phyloP scores from a whole-genome alignment of 1,140 invertebrate genomes.

The Pogonomyrmex barbatus region DNA sequence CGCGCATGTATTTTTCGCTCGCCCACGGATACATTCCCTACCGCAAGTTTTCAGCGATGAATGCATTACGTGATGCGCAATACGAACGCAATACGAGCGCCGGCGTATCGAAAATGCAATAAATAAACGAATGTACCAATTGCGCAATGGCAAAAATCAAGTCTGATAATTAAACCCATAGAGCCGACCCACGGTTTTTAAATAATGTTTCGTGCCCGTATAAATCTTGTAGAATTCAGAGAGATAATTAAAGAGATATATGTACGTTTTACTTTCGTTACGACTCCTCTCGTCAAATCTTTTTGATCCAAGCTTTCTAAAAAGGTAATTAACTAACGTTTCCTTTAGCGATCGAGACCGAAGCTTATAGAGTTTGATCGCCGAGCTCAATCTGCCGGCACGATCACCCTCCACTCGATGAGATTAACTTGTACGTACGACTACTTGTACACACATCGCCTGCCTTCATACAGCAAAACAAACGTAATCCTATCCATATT shows the following conservation, averaged over 20 bases:
- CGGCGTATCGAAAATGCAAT: slow-evolving; percentile 46
- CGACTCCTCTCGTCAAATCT: no score
- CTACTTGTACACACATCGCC: background rate
- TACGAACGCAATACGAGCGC: slow-evolving; percentile 5
- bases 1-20: slow-evolving; percentile 29
- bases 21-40: slow-evolving; percentile 22
- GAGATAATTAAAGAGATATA: background rate
- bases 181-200: slow-evolving; percentile 1
- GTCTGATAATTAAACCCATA: slow-evolving; percentile 44
- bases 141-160: slow-evolving; percentile 28
- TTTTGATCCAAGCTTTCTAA: background rate
- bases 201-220: background rate
- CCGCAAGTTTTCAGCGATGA: slow-evolving; percentile 59
- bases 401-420: background rate
- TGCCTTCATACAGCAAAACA: slow-evolving; percentile 33
- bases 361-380: background rate
- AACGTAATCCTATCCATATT: slow-evolving; percentile 59
- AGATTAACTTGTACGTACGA: slow-evolving; percentile 21
- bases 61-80: slow-evolving; percentile 54
- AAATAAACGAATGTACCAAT: slow-evolving; percentile 41
- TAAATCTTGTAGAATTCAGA: background rate
- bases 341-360: background rate
- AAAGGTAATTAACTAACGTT: background rate
- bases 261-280: no score
- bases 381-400: background rate